phyloP scores from a whole-genome alignment of 2,113 vertebrate genomes.

The Phylloscopus whistleri region DNA sequence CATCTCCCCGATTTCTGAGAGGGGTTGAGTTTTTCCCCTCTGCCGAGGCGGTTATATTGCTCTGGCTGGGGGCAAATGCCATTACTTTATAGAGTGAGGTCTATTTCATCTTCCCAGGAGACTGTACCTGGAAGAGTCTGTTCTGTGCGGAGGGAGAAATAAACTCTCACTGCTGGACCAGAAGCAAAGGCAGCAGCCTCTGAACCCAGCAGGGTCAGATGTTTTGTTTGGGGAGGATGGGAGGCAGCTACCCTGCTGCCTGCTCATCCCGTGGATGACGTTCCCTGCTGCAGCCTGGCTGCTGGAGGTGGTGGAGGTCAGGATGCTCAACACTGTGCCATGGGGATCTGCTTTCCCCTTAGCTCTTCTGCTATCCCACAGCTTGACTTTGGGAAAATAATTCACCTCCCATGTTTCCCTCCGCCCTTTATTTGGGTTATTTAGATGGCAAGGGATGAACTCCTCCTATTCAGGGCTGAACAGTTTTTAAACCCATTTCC shows the following conservation, averaged over 20 bases:
- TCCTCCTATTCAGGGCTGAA: neutral
- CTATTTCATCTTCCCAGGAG: neutral
- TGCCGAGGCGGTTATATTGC: slow-evolving; percentile 27
- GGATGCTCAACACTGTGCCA: rapidly evolving
- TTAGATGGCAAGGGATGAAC: neutral
- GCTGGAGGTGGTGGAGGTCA: neutral
- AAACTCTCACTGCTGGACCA: neutral
- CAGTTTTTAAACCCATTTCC: neutral
- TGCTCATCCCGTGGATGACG: rapidly evolving
- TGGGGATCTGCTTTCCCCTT: neutral
- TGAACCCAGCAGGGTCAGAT: neutral
- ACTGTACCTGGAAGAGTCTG: neutral
- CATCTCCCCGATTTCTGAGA: slow-evolving; percentile 49
- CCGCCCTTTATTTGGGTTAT: neutral
- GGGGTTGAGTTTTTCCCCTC: slow-evolving; percentile 44
- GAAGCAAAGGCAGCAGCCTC: neutral
- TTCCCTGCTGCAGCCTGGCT: neutral
- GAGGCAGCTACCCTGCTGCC: neutral
- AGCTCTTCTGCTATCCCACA: neutral
- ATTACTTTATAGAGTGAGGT: slow-evolving; percentile 42
- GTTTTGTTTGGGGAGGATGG: neutral
- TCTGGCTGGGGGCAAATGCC: neutral
- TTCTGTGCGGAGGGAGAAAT: neutral
- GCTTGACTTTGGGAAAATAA: neutral
- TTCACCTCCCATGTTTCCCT: neutral